Evolutionary conservation across 2,888 invertebrate species (phyloP).

Genomic region (Oxycera nigricornis): DNA sequence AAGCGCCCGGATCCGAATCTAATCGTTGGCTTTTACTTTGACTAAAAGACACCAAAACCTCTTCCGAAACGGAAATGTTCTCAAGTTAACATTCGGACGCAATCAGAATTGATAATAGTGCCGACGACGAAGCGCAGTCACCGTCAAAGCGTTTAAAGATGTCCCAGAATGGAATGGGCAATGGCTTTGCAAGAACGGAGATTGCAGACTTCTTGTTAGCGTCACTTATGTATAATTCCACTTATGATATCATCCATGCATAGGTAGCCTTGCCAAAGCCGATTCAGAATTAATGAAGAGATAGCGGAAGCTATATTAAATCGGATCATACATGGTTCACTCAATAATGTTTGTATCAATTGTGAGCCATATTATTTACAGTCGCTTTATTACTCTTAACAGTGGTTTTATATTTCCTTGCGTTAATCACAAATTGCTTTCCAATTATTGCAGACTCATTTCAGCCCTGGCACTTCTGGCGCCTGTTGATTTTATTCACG

Average conservation of each 20-base stretch:
- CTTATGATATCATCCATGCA: not conserved
- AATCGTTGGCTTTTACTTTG: too few relatives aligned
- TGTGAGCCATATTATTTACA: too few relatives aligned
- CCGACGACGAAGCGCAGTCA: not conserved
- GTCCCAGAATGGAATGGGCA: conserved; percentile 7
- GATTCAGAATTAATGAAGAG: not conserved
- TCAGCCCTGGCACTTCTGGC: not conserved
- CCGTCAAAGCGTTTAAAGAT: not conserved
- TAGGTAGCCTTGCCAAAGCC: not conserved
- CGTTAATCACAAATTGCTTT: too few relatives aligned
- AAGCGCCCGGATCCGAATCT: too few relatives aligned
- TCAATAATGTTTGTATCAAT: too few relatives aligned
- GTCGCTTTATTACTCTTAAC: too few relatives aligned
- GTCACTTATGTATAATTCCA: not conserved
- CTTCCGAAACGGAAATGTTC: conserved; percentile 46
- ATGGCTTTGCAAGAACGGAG: not conserved
- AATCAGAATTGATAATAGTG: conserved; percentile 41
- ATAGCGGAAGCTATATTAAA: too few relatives aligned
- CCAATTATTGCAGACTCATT: too few relatives aligned
- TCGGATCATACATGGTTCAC: too few relatives aligned
- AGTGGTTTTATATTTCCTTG: too few relatives aligned
- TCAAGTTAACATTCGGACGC: conserved; percentile 42
- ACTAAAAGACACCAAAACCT: too few relatives aligned
- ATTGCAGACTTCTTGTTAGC: not conserved
- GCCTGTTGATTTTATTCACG: not conserved